Percentiles rank a stretch among this genome's conserved stretches.
Evolutionary conservation across 2,113 vertebrate genomes (phyloP).

Genomic region (cattle (Bos taurus)): DNA sequence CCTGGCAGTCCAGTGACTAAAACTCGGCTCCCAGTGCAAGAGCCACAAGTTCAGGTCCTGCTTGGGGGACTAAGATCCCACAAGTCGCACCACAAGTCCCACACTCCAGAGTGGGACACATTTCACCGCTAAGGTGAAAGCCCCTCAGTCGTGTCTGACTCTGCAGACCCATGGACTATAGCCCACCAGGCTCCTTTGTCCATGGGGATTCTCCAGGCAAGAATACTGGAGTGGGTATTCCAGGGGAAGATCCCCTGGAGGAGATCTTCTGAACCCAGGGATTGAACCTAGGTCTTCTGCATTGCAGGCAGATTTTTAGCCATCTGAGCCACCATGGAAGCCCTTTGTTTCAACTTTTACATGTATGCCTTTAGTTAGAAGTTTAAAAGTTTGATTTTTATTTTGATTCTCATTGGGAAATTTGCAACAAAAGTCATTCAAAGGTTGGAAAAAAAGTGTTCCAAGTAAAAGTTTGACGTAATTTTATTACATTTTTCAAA

Average conservation of each 20-base stretch:
- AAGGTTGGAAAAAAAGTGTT: background rate
- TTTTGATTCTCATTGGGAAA: background rate
- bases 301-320: background rate
- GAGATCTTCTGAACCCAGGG: background rate
- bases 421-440: background rate
- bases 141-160: background rate
- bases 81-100: background rate
- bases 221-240: background rate
- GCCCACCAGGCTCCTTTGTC: background rate
- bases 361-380: constrained; percentile 26
- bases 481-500: constrained; percentile 44
- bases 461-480: background rate
- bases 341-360: background rate
- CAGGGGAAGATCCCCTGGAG: background rate
- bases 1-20: background rate
- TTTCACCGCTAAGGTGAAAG: background rate
- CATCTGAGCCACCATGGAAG: background rate
- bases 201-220: background rate
- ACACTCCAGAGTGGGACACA: background rate
- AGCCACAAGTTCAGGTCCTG: background rate
- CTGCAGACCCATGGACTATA: background rate
- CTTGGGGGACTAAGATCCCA: background rate
- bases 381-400: constrained; percentile 1
- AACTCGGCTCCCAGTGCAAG: background rate
- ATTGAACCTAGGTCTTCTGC: background rate